Evolutionary conservation across 2,797 vertebrate genomes (phyloP).

Genomic region (Coregonus suidteri): DNA sequence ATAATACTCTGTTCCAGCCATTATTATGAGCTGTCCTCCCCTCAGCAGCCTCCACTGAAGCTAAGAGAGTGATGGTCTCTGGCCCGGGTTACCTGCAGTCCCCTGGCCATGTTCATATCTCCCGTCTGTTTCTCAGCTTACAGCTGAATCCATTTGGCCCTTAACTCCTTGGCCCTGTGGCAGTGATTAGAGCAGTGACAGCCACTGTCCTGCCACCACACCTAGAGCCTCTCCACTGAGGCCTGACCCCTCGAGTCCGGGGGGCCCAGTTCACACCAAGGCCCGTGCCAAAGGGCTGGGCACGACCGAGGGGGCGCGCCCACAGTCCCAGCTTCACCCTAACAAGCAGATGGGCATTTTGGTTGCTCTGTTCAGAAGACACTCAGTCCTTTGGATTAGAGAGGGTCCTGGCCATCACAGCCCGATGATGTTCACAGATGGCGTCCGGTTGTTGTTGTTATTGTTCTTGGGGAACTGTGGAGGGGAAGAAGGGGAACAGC

Average conservation of each 20-base stretch:
- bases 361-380: slow-evolving; percentile 40
- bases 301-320: slow-evolving; percentile 22
- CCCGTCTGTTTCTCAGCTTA: slow-evolving; percentile 37
- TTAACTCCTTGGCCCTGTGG: slow-evolving; percentile 33
- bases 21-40: too few species aligned
- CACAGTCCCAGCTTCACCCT: slow-evolving; percentile 56
- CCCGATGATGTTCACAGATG: slow-evolving; percentile 87
- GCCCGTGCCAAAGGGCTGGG: slow-evolving; percentile 35
- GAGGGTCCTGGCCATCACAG: slow-evolving; percentile 76
- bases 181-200: slow-evolving; percentile 20
- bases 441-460: slow-evolving; percentile 79
- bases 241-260: slow-evolving; percentile 32
- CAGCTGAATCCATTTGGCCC: slow-evolving; percentile 30
- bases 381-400: slow-evolving; percentile 51
- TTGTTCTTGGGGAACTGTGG: slow-evolving; percentile 83
- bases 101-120: slow-evolving; percentile 41
- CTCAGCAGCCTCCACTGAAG: too few species aligned
- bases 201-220: slow-evolving; percentile 26
- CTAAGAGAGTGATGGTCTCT: slow-evolving; percentile 37
- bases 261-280: slow-evolving; percentile 24
- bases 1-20: too few species aligned
- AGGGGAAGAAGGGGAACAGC: slow-evolving; percentile 41
- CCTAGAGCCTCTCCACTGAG: slow-evolving; percentile 34
- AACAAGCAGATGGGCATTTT: slow-evolving; percentile 46
- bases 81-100: slow-evolving; percentile 46